A percentile compares a stretch with the other conserved stretches of the same genome.
phyloP scores from a whole-genome alignment of 2,888 invertebrate species.

The Allophyes oxyacanthae region DNA sequence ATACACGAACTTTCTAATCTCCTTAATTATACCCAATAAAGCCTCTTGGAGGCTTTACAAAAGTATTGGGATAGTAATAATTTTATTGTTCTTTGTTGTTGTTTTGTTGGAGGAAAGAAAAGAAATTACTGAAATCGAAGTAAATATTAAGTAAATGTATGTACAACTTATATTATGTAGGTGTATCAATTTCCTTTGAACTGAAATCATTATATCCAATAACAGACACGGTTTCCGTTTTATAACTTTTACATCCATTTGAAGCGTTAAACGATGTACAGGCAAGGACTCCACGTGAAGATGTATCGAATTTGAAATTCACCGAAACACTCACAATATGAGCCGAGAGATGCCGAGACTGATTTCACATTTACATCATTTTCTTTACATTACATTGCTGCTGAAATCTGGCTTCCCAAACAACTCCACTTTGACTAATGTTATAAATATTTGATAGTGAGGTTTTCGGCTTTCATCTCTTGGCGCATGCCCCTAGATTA shows the following conservation, averaged over 20 bases:
- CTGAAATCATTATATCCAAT: constrained; percentile 44
- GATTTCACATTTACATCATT: constrained; percentile 18
- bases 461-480: constrained; percentile 23
- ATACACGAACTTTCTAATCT: constrained; percentile 44
- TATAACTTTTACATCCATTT: constrained; percentile 30
- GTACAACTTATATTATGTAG: constrained; percentile 21
- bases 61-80: constrained; percentile 33
- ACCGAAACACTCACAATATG: constrained; percentile 1
- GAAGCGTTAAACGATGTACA: constrained; percentile 14
- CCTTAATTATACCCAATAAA: constrained; percentile 53
- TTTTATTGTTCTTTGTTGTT: constrained; percentile 38
- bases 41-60: constrained; percentile 28
- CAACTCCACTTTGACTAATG: constrained; percentile 14
- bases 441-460: constrained; percentile 45
- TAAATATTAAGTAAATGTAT: constrained; percentile 1
- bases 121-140: background rate
- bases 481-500: constrained; percentile 21
- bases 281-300: constrained; percentile 14
- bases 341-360: constrained; percentile 8
- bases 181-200: constrained; percentile 41
- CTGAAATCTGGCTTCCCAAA: constrained; percentile 6
- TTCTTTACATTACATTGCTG: constrained; percentile 7
- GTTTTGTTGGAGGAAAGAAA: background rate
- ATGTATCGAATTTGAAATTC: constrained; percentile 31
- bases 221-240: constrained; percentile 37